Base-by-base conservation (phyloP, 1,140 invertebrate genomes). In the Halyomorpha halys region DNA sequence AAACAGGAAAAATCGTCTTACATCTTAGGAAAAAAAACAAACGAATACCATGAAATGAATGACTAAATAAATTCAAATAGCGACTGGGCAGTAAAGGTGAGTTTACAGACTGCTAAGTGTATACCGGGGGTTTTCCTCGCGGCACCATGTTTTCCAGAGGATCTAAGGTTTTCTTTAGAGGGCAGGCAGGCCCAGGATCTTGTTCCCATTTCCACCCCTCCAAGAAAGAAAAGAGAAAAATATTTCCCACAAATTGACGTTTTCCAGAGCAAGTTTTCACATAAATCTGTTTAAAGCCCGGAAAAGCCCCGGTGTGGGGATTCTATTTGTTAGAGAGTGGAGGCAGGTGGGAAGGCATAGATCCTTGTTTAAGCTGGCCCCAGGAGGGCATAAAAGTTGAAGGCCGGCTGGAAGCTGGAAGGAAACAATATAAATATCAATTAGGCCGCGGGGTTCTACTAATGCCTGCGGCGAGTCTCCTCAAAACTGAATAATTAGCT, bases 211-310 rank as follows among this genome's bases (percentile, higher is more conserved):
- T 39, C 13, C 34, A 39, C 34, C 34, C 34, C 34, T 39, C 34
- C 34, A 49, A 49, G 21, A 49, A 19, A 49, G 21, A 49, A 49
- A 21, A 18, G n/a, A 16, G 47, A 49, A 49, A 49, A 49, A 49
- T 49, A 49, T 49, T 49, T 49, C 47, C 47, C 47, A 21, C 47
- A 49, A 49, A 49, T 49, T 49, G 47, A 49, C n/a, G 47, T 18
- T 49, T 49, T 5, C 21, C 47, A 21, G 47, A 18, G 47, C n/a
- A 49, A 49, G n/a, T 49, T 49, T 49, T 49, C 47, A 49, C 47
- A 49, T 49, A 49, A 49, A 49, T 49, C 47, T 49, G 47, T 49
- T 49, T 49, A 49, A 21, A 18, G 47, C 47, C 47, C n/a, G n/a
- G 47, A 21, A 49, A 49, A 49, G 21, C n/a, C 34, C 47, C 21